phyloP scores from a whole-genome alignment of 2,797 vertebrate species.

The Apodemus agrarius region DNA sequence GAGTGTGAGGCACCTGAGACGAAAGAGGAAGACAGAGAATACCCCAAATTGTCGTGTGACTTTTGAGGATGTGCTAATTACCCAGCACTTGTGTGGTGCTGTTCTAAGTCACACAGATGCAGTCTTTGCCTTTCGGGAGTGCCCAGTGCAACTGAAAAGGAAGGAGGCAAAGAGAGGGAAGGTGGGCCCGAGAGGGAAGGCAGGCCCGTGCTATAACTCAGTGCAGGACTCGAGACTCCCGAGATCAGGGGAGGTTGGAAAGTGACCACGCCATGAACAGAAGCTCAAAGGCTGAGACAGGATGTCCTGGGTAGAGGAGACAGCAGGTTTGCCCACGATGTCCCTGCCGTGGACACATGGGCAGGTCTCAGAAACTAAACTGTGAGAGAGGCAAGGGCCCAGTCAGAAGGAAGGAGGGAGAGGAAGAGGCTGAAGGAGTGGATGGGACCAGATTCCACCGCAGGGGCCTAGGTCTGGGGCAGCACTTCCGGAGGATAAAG shows the following conservation, averaged over 20 bases:
- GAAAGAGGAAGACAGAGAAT: background rate
- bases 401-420: background rate
- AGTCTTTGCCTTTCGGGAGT: background rate
- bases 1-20: background rate
- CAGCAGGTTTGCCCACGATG: background rate
- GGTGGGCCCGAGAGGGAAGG: background rate
- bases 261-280: background rate
- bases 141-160: background rate
- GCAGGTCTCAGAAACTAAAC: background rate
- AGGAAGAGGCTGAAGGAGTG: background rate
- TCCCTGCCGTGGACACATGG: background rate
- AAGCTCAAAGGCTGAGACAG: background rate
- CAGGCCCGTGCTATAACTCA: background rate
- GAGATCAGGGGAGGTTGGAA: background rate
- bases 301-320: background rate
- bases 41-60: background rate
- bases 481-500: background rate
- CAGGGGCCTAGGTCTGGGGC: background rate
- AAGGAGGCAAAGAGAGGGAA: background rate
- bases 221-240: background rate
- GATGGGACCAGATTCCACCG: accelerated
- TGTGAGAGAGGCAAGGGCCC: background rate
- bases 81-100: background rate
- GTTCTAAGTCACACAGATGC: background rate
- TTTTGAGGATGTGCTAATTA: background rate